phyloP scores from a whole-genome alignment of 2,797 vertebrate species.

The Mormyrops attenuatus region DNA sequence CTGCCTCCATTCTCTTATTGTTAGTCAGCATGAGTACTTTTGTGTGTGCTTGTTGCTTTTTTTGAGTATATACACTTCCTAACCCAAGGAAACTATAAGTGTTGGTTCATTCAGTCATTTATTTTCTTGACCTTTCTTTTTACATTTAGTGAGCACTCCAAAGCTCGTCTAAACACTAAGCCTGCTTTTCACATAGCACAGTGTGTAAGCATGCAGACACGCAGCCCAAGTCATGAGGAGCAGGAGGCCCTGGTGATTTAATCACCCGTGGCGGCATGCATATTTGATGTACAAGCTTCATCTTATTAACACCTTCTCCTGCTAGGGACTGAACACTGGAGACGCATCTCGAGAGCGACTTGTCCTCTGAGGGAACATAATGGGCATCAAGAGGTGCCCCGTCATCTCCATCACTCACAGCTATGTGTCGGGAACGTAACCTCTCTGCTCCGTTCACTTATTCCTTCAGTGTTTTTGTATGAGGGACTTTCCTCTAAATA shows the following conservation, averaged over 20 bases:
- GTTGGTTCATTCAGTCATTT: slow-evolving; percentile 58
- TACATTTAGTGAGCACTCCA: background rate
- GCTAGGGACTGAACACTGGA: slow-evolving; percentile 10
- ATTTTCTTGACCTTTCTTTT: slow-evolving; percentile 48
- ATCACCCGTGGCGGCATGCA: slow-evolving; percentile 12
- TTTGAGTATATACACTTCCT: slow-evolving; percentile 43
- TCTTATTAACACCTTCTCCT: slow-evolving; percentile 25
- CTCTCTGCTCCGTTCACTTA: background rate
- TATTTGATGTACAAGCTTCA: slow-evolving; percentile 19
- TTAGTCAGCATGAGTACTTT: slow-evolving; percentile 42
- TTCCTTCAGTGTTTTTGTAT: background rate
- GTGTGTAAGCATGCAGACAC: background rate
- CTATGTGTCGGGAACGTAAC: background rate
- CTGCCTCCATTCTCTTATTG: slow-evolving; percentile 63
- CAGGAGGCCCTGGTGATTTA: slow-evolving; percentile 10
- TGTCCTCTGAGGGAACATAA: slow-evolving; percentile 12
- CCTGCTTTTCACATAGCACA: background rate
- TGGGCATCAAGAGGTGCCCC: background rate
- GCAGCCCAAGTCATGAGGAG: slow-evolving; percentile 7
- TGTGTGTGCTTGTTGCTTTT: slow-evolving; percentile 47
- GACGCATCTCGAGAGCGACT: background rate
- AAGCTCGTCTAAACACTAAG: background rate
- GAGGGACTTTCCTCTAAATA: slow-evolving; percentile 7
- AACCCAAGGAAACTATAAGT: slow-evolving; percentile 59
- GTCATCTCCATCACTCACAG: background rate